Evolutionary conservation across 2,888 invertebrate genomes (phyloP).

Genomic region (Phalera bucephala): DNA sequence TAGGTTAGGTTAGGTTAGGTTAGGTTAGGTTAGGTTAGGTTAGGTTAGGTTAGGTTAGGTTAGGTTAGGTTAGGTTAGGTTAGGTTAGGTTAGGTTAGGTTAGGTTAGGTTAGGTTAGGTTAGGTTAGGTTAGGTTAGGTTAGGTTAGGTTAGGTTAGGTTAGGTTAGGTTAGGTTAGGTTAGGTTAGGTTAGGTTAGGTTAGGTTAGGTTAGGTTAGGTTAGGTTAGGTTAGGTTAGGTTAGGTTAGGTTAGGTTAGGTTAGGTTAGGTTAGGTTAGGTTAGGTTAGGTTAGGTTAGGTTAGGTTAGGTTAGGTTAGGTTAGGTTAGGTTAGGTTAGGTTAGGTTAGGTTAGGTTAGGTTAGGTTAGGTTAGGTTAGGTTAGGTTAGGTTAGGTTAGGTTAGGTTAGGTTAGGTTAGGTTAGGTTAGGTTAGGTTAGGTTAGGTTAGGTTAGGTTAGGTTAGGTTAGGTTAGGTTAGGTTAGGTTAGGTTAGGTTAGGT

Average conservation of each 20-base stretch:
- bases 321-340: not conserved
- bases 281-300: slow-evolving; percentile 11
- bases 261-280: slow-evolving; percentile 14
- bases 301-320: not conserved
- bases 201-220: slow-evolving; percentile 10
- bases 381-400: slow-evolving; percentile 3
- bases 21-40: slow-evolving; percentile 11
- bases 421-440: too few species aligned
- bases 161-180: slow-evolving; percentile 11
- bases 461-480: too few species aligned
- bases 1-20: slow-evolving; percentile 11
- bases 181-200: slow-evolving; percentile 12
- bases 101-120: slow-evolving; percentile 5
- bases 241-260: slow-evolving; percentile 15
- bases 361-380: not conserved
- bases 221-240: slow-evolving; percentile 12
- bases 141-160: slow-evolving; percentile 12
- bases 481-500: too few species aligned
- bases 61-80: slow-evolving; percentile 9
- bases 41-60: slow-evolving; percentile 11
- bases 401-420: too few species aligned
- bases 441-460: too few species aligned
- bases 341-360: not conserved
- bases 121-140: slow-evolving; percentile 8
- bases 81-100: slow-evolving; percentile 9